Conservation (phyloP, 2,888 invertebrate genomes). For the Tiliacea citrago region DNA sequence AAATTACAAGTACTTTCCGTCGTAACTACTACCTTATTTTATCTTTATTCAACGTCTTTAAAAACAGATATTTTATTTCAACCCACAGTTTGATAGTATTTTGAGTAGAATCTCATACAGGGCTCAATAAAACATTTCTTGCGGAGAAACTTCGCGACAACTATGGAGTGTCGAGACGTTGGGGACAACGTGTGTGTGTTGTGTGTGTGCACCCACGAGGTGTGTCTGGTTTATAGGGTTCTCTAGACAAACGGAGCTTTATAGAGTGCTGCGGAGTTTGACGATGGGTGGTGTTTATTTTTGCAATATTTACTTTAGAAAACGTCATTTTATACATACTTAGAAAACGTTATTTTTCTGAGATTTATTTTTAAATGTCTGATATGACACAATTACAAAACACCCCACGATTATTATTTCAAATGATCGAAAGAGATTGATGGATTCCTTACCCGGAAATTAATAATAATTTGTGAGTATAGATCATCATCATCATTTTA, state of each 20-base stretch:
- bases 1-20: no score
- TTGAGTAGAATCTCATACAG: conserved; percentile 47
- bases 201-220: neutral
- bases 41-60: neutral
- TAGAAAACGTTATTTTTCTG: neutral
- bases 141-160: conserved; percentile 64
- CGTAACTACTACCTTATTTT: neutral
- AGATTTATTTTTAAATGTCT: no score
- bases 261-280: conserved; percentile 6
- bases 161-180: conserved; percentile 59
- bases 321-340: no score
- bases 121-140: conserved; percentile 65
- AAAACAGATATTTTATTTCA: conserved; percentile 38
- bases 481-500: no score
- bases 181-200: conserved; percentile 14
- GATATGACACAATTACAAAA: no score
- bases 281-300: conserved; percentile 20
- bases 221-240: conserved; percentile 38
- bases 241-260: conserved; percentile 19
- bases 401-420: neutral
- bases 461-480: neutral
- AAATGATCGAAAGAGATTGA: neutral
- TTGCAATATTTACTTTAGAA: neutral
- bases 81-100: conserved; percentile 51
- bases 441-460: neutral